A percentile compares a stretch with the other conserved stretches of the same genome.
Evolutionary conservation across 35 echinoderm and acorn worm species (phyloP).

Genomic region (Anneissia japonica): DNA sequence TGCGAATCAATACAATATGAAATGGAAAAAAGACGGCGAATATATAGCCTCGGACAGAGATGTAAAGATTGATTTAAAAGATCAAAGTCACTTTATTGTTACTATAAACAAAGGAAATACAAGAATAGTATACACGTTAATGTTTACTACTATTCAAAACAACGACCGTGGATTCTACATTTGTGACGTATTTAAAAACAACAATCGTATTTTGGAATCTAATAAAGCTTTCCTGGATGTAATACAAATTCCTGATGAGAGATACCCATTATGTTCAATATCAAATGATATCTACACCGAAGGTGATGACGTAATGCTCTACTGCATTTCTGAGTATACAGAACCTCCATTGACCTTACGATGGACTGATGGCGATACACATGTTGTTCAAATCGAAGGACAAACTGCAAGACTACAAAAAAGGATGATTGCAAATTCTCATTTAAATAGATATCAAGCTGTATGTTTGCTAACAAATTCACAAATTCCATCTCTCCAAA

Average conservation of each 20-base stretch:
- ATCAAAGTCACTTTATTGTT: background rate
- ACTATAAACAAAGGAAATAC: background rate
- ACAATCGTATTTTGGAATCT: background rate
- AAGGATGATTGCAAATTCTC: background rate
- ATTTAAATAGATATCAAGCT: background rate
- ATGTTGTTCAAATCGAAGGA: background rate
- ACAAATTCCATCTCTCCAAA: background rate
- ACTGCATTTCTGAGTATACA: background rate
- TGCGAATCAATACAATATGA: background rate
- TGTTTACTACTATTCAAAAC: background rate
- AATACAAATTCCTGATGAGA: background rate
- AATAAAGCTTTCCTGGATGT: background rate
- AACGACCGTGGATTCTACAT: background rate
- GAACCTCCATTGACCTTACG: background rate
- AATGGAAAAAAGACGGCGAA: background rate
- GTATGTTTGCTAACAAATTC: background rate
- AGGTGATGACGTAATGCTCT: background rate
- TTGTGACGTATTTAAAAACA: background rate
- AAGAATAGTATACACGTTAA: background rate
- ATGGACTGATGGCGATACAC: background rate
- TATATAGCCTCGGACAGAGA: background rate
- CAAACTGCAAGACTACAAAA: background rate
- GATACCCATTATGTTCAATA: background rate
- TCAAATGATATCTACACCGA: background rate
- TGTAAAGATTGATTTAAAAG: too few relatives aligned